A percentile compares a stretch with the other conserved stretches of the same genome.
phyloP scores from a whole-genome alignment of 2,797 vertebrate species.

The Scyliorhinus canicula region DNA sequence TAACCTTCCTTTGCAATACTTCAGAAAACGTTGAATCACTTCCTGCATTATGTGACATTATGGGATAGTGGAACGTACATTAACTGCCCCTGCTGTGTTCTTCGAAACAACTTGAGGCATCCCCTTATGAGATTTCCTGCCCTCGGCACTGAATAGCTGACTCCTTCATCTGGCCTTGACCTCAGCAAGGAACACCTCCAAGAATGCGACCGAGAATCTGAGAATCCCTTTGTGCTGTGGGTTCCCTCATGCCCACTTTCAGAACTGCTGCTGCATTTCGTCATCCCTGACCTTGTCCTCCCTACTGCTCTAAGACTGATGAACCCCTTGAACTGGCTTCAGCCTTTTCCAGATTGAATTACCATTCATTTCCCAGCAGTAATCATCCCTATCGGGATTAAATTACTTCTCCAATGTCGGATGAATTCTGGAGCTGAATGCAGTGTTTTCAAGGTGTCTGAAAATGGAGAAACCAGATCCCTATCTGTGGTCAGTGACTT shows the following conservation, averaged over 20 bases:
- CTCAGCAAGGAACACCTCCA: not conserved
- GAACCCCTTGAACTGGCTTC: not conserved
- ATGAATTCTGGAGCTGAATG: conserved; percentile 50
- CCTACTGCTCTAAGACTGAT: not conserved
- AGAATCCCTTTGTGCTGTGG: not conserved
- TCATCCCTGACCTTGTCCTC: not conserved
- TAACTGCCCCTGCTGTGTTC: not conserved
- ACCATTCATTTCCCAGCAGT: not conserved
- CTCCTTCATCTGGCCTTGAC: not conserved
- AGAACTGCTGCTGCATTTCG: not conserved
- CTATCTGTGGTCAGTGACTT: conserved; percentile 74
- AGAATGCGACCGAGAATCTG: not conserved
- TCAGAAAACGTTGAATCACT: not conserved
- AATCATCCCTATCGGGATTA: not conserved
- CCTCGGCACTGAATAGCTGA: not conserved
- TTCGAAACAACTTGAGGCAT: not conserved
- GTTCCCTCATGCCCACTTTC: not conserved
- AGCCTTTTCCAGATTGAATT: conserved; percentile 14
- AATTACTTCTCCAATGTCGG: too few species aligned
- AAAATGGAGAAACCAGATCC: conserved; percentile 71
- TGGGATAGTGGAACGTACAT: not conserved
- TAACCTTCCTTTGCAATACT: not conserved
- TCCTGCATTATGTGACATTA: not conserved
- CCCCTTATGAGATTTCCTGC: not conserved
- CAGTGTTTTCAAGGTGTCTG: conserved; percentile 67